These are phyloP conservation scores for Acinonyx jubatus DNA, from an alignment of 2,113 vertebrate genomes.

Conservation along the genomic window DNA sequence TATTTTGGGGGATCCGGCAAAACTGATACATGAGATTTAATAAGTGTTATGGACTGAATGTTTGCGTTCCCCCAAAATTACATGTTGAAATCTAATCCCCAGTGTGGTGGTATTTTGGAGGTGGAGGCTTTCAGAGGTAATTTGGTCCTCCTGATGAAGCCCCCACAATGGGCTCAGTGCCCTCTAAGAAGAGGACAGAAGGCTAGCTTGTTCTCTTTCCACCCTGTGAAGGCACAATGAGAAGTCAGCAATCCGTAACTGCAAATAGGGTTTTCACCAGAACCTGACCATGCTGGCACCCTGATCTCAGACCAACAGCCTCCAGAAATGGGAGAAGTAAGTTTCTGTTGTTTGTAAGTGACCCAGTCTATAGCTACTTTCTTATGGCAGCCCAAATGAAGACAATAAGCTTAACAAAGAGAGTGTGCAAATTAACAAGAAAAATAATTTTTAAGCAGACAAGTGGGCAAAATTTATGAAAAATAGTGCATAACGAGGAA, in stretches of 20 bases:
- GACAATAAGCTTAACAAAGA: not conserved
- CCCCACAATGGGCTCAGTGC: not conserved
- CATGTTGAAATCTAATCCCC: not conserved
- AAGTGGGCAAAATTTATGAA: not conserved
- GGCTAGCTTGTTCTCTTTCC: not conserved
- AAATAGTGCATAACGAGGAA: not conserved
- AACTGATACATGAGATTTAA: conserved; percentile 5
- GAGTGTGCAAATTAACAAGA: not conserved
- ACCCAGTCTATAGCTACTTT: not conserved
- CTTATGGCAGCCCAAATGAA: not conserved
- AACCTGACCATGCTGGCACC: not conserved
- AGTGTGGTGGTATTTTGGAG: not conserved
- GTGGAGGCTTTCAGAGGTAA: not conserved
- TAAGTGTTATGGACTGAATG: not conserved
- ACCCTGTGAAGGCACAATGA: not conserved
- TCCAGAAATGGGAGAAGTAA: not conserved
- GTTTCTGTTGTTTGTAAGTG: not conserved
- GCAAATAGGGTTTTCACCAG: not conserved
- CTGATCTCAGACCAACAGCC: not conserved
- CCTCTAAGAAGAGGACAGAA: not conserved
- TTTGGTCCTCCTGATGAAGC: not conserved
- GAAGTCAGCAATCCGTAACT: not conserved
- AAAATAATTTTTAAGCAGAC: not conserved
- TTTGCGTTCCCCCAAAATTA: not conserved
- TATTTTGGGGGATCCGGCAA: not conserved